A percentile compares a stretch with the other conserved stretches of the same genome.
phyloP scores from a whole-genome alignment of 1,140 invertebrate genomes.

The Drosophila virilis region DNA sequence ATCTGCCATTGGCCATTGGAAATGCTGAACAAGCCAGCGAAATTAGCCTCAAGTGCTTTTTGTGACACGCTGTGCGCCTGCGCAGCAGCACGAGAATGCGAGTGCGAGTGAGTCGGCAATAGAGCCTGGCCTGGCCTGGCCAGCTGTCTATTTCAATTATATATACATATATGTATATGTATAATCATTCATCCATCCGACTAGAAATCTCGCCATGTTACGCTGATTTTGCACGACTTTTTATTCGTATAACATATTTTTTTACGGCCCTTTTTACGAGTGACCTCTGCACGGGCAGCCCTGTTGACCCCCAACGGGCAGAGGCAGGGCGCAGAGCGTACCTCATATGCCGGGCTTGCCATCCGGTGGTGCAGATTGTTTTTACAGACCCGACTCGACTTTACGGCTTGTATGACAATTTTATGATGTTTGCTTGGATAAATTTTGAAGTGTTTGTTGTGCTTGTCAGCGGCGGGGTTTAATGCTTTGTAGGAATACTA shows the following conservation, averaged over 20 bases:
- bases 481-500: not conserved
- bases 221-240: conserved; percentile 54
- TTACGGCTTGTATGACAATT: conserved; percentile 33
- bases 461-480: conserved; percentile 6
- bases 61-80: conserved; percentile 67
- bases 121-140: conserved; percentile 6
- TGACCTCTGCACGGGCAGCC: conserved; percentile 54
- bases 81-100: conserved; percentile 26
- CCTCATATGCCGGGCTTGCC: not conserved
- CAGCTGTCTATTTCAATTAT: conserved; percentile 59
- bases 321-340: too few species aligned
- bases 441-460: conserved; percentile 39
- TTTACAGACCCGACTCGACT: conserved; percentile 18
- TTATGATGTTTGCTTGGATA: conserved; percentile 41
- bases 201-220: conserved; percentile 39
- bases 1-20: conserved; percentile 17
- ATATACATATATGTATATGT: not conserved
- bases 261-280: conserved; percentile 60
- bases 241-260: conserved; percentile 31
- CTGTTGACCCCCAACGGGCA: conserved; percentile 62
- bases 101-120: not conserved
- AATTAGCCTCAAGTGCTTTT: conserved; percentile 74
- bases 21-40: conserved; percentile 42
- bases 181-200: conserved; percentile 53
- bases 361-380: conserved; percentile 44